Percentiles rank a stretch among this genome's conserved stretches.
phyloP scores from a whole-genome alignment of 2,113 vertebrate genomes.

The Tragelaphus buxtoni region DNA sequence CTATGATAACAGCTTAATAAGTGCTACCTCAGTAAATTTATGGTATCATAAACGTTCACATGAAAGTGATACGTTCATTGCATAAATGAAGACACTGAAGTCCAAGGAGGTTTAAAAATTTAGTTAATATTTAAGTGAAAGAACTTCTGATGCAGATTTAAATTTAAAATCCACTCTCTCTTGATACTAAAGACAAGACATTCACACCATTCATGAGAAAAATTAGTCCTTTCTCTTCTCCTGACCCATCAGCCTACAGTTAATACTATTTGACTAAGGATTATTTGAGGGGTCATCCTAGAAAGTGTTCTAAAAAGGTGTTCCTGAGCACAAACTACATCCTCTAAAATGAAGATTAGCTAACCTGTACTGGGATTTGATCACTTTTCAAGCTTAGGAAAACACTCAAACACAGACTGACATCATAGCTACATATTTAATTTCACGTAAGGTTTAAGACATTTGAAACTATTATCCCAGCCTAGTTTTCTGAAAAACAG shows the following conservation, averaged over 20 bases:
- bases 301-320: neutral
- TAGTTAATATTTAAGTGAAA: neutral
- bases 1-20: neutral
- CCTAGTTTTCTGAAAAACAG: neutral
- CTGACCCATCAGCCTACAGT: neutral
- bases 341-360: neutral
- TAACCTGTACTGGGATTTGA: neutral
- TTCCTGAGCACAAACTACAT: neutral
- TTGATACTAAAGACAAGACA: neutral
- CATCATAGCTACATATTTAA: neutral
- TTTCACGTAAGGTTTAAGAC: neutral
- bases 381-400: constrained; percentile 20
- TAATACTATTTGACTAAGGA: neutral
- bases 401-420: neutral
- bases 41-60: neutral
- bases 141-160: neutral
- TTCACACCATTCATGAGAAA: neutral
- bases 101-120: neutral
- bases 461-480: neutral
- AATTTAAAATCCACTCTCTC: neutral
- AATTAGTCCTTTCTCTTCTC: neutral
- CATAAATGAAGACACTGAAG: constrained; percentile 5
- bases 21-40: neutral
- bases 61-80: neutral
- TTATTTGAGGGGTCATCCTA: neutral